These are phyloP conservation scores for Alcedo quadribrachys DNA, from an alignment of 2,797 vertebrate species.

Conservation along the genomic window DNA sequence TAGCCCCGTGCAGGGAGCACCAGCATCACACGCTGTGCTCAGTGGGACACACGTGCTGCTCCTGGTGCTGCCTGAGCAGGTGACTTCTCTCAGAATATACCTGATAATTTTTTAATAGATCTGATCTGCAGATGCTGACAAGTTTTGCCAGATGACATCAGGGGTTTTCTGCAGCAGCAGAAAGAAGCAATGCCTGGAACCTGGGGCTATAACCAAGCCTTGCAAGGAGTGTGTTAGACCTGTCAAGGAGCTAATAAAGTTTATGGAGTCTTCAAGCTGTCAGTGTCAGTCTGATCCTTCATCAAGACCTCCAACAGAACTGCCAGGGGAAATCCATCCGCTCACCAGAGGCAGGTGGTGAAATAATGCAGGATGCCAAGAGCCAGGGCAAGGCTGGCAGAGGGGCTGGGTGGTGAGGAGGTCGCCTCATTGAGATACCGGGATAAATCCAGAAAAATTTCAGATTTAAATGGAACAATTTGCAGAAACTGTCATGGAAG, in stretches of 20 bases:
- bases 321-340: neutral
- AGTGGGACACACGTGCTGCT: neutral
- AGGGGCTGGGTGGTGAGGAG: neutral
- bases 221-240: neutral
- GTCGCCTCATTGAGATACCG: neutral
- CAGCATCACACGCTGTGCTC: neutral
- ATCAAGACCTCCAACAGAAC: neutral
- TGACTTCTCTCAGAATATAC: neutral
- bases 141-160: neutral
- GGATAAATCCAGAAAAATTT: neutral
- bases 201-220: neutral
- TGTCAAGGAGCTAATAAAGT: slow-evolving; percentile 32
- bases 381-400: neutral
- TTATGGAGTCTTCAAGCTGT: slow-evolving; percentile 25
- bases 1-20: neutral
- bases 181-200: neutral
- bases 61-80: neutral
- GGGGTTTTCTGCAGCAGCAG: neutral
- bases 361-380: neutral
- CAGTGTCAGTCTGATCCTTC: neutral
- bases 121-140: neutral
- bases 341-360: neutral
- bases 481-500: neutral
- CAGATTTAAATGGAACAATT: neutral
- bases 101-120: neutral